Evolutionary conservation across 2,113 vertebrate species (phyloP).

Genomic region (Microtus richardsoni): DNA sequence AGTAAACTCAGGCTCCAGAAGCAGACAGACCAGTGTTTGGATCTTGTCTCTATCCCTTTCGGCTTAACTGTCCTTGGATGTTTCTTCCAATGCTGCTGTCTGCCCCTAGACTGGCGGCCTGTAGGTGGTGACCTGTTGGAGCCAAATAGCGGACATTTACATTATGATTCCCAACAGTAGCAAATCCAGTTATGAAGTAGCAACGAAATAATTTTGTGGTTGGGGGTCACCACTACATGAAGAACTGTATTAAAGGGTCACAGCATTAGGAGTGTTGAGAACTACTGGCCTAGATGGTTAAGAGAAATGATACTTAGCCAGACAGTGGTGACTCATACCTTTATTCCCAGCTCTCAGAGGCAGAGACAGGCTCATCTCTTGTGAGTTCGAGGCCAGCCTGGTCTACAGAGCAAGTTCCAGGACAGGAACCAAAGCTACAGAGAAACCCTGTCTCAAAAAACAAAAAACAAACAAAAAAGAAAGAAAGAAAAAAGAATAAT

Average conservation of each 20-base stretch:
- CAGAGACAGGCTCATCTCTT: too few relatives aligned
- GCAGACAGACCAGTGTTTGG: background rate
- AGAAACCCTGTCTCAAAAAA: too few relatives aligned
- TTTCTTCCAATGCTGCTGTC: background rate
- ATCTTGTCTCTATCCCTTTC: background rate
- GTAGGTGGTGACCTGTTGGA: background rate
- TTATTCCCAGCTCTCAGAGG: too few relatives aligned
- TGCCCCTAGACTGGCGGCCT: background rate
- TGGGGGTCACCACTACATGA: background rate
- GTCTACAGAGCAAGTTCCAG: too few relatives aligned
- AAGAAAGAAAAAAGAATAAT: too few relatives aligned
- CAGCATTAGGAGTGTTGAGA: background rate
- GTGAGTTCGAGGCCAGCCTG: too few relatives aligned
- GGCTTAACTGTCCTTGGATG: fast-evolving
- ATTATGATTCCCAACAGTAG: background rate
- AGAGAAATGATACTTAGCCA: background rate
- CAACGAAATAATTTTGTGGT: background rate
- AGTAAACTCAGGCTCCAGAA: background rate
- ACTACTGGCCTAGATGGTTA: background rate
- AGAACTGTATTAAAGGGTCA: background rate
- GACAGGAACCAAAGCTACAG: too few relatives aligned
- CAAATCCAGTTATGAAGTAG: background rate
- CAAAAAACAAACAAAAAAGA: too few relatives aligned
- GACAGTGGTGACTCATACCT: too few relatives aligned
- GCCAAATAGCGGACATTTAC: background rate